A percentile compares a stretch with the other conserved stretches of the same genome.
Evolutionary conservation across 1,140 invertebrate genomes (phyloP).

Genomic region (Leptoteleia sp.): DNA sequence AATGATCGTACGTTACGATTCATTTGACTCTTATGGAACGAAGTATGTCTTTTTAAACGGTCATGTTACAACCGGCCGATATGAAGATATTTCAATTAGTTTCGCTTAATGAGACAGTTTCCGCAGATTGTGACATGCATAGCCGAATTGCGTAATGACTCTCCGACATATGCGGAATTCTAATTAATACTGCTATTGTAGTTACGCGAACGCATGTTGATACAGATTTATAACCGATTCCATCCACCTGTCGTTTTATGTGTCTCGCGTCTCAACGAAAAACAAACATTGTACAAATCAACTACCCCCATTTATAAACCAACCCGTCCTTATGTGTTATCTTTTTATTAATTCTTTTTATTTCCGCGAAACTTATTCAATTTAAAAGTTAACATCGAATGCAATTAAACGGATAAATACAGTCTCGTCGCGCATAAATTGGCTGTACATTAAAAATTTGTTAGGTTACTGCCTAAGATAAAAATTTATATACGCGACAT

Average conservation of each 20-base stretch:
- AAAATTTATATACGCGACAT: too few species aligned
- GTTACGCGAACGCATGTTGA: slow-evolving; percentile 54
- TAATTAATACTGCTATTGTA: slow-evolving; percentile 61
- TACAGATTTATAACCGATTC: slow-evolving; percentile 59
- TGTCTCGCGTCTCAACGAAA: not conserved
- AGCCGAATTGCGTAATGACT: slow-evolving; percentile 63
- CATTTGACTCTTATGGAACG: slow-evolving; percentile 38
- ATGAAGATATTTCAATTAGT: slow-evolving; percentile 67
- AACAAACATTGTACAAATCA: slow-evolving; percentile 15
- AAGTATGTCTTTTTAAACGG: slow-evolving; percentile 43
- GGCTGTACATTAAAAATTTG: too few species aligned
- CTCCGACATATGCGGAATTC: slow-evolving; percentile 54
- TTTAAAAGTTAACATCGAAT: too few species aligned
- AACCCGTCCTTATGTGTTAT: too few species aligned
- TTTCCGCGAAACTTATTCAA: too few species aligned
- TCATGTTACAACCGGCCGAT: slow-evolving; percentile 48
- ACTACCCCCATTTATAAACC: not conserved
- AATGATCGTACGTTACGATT: slow-evolving; percentile 29
- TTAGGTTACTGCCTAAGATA: too few species aligned
- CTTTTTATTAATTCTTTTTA: too few species aligned
- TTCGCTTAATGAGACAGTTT: slow-evolving; percentile 64
- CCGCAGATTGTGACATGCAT: slow-evolving; percentile 57
- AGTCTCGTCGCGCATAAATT: too few species aligned
- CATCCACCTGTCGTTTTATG: slow-evolving; percentile 37
- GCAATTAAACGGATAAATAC: too few species aligned